Evolutionary conservation across 1,140 invertebrate genomes (phyloP).

Genomic region (Orchesella cincta): DNA sequence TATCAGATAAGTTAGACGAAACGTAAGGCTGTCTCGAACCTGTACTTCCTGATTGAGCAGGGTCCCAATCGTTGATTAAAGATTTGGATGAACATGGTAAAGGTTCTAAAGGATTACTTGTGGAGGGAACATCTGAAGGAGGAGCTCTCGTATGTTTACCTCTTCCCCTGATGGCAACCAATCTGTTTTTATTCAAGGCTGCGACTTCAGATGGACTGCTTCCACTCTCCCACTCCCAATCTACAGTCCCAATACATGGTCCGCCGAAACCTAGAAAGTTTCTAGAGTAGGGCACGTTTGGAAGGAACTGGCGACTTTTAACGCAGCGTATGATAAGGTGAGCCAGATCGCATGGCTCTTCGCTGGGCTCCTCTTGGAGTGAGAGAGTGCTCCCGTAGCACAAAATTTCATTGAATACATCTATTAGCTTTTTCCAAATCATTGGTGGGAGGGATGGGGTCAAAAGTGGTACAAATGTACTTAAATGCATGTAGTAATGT

Average conservation of each 20-base stretch:
- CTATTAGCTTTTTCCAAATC: constrained; percentile 79
- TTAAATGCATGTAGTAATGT: constrained; percentile 80
- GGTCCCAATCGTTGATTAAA: neutral
- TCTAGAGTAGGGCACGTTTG: constrained; percentile 66
- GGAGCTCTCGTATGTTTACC: constrained; percentile 4
- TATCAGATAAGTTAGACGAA: neutral
- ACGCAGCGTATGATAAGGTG: constrained; percentile 80
- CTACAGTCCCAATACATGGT: constrained; percentile 56
- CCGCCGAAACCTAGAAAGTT: constrained; percentile 61
- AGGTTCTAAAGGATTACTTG: neutral
- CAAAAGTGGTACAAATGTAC: constrained; percentile 74
- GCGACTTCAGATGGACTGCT: neutral
- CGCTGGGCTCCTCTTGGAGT: constrained; percentile 78
- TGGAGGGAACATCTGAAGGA: neutral
- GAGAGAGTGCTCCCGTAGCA: constrained; percentile 87
- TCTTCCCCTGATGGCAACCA: neutral
- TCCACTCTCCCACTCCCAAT: constrained; percentile 50
- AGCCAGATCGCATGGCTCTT: constrained; percentile 81
- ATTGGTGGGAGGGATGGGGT: constrained; percentile 71
- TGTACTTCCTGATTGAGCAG: no score
- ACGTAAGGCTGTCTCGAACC: neutral
- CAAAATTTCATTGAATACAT: constrained; percentile 81
- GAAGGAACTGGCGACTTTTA: constrained; percentile 76
- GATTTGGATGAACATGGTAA: neutral
- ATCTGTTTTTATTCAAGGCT: neutral